Conservation (phyloP, 2,888 invertebrate species). For the Phyto melanocephala region DNA sequence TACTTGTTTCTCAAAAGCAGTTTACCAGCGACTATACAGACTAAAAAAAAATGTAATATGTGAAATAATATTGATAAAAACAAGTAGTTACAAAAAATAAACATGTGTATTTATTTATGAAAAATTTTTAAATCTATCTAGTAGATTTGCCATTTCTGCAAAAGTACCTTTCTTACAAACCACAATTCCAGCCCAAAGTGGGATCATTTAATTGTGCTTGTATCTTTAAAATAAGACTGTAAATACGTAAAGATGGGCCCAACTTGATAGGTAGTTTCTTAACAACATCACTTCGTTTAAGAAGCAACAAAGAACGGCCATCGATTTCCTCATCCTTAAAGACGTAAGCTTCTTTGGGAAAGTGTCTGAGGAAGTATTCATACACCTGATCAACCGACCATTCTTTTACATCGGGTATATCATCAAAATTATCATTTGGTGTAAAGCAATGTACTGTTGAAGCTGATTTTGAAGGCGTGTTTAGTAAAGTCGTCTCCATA, state of each 20-base stretch:
- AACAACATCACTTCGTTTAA: conserved; percentile 91
- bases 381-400: conserved; percentile 93
- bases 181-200: conserved; percentile 72
- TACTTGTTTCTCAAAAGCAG: no score
- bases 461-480: conserved; percentile 17
- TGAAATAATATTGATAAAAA: no score
- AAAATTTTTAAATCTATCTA: conserved; percentile 19
- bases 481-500: conserved; percentile 1
- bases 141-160: conserved; percentile 27
- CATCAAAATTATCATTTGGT: conserved; percentile 64
- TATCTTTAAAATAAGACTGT: conserved; percentile 88
- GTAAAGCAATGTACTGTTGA: conserved; percentile 34
- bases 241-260: conserved; percentile 92
- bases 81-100: not conserved
- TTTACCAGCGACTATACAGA: no score
- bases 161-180: conserved; percentile 54
- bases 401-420: conserved; percentile 69
- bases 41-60: no score
- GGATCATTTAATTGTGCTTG: conserved; percentile 87
- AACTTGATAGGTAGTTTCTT: conserved; percentile 89
- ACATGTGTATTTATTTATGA: not conserved
- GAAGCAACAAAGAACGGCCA: conserved; percentile 90
- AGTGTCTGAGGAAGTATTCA: conserved; percentile 82
- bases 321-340: conserved; percentile 95
- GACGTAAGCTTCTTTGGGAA: conserved; percentile 85